These are phyloP conservation scores for Macroteleia sp. DNA, from an alignment of 2,888 invertebrate species.

Conservation along the genomic window DNA sequence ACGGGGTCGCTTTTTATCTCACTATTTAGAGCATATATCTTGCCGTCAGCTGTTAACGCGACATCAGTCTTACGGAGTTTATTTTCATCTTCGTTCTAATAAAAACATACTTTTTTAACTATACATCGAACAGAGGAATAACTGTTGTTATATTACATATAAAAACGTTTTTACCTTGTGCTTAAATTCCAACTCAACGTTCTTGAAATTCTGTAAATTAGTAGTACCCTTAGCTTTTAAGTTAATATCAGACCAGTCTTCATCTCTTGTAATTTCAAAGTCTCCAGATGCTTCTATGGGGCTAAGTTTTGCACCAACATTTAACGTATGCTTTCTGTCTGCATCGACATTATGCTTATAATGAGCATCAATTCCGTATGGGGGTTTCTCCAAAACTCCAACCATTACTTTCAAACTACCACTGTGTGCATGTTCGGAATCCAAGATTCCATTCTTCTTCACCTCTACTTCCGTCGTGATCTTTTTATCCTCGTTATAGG, in stretches of 20 bases:
- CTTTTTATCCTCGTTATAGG: conserved; percentile 85
- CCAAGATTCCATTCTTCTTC: conserved; percentile 66
- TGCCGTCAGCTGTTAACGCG: conserved; percentile 85
- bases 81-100: conserved; percentile 72
- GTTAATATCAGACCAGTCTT: conserved; percentile 68
- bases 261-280: conserved; percentile 67
- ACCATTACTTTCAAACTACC: conserved; percentile 84
- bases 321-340: conserved; percentile 70
- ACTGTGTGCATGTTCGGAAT: conserved; percentile 81
- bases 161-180: no score
- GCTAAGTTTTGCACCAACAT: conserved; percentile 59
- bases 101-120: background rate
- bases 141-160: no score
- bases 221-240: conserved; percentile 74
- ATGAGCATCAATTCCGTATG: conserved; percentile 83
- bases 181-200: conserved; percentile 74
- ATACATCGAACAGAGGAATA: no score
- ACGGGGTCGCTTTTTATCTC: conserved; percentile 85
- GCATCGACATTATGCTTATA: conserved; percentile 84
- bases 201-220: conserved; percentile 74
- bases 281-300: conserved; percentile 70
- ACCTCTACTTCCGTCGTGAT: conserved; percentile 83
- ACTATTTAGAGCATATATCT: conserved; percentile 86
- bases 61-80: conserved; percentile 79
- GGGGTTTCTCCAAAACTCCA: conserved; percentile 84